These are phyloP conservation scores for Vulpes ferrilata DNA, from an alignment of 2,113 vertebrate species.

Conservation along the genomic window DNA sequence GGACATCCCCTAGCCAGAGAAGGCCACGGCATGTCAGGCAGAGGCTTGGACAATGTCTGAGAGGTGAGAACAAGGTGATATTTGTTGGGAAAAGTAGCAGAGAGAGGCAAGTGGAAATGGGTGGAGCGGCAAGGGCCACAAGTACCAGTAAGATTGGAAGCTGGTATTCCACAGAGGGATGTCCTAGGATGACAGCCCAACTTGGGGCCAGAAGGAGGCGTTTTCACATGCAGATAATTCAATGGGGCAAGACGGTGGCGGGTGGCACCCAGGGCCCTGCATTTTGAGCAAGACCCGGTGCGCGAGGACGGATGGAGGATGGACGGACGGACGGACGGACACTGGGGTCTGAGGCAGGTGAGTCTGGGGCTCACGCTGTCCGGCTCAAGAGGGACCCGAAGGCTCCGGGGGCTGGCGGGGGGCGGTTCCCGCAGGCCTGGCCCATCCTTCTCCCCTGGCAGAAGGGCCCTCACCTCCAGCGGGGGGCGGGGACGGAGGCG, in stretches of 20 bases:
- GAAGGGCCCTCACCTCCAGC: constrained; percentile 10
- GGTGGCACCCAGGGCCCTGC: not conserved
- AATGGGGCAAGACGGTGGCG: not conserved
- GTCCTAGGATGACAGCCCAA: not conserved
- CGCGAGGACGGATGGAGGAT: not conserved
- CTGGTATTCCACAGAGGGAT: not conserved
- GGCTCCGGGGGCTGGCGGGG: not conserved
- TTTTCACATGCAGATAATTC: not conserved
- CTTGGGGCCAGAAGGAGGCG: not conserved
- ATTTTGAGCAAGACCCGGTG: not conserved
- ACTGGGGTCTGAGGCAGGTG: not conserved
- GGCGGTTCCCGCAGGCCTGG: not conserved
- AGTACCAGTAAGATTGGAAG: not conserved
- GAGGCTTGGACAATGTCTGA: not conserved
- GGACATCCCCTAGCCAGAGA: not conserved
- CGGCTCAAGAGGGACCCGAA: not conserved
- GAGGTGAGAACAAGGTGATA: not conserved
- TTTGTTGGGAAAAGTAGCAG: not conserved
- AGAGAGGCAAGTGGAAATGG: not conserved
- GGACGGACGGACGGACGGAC: not conserved
- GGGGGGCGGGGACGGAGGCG: not conserved
- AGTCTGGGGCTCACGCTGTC: too few species aligned
- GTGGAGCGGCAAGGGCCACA: fast-evolving
- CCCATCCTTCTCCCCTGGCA: not conserved
- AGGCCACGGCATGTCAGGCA: not conserved